Conservation (phyloP, 2,113 vertebrate species). For the Trochalopteron elliotii region DNA sequence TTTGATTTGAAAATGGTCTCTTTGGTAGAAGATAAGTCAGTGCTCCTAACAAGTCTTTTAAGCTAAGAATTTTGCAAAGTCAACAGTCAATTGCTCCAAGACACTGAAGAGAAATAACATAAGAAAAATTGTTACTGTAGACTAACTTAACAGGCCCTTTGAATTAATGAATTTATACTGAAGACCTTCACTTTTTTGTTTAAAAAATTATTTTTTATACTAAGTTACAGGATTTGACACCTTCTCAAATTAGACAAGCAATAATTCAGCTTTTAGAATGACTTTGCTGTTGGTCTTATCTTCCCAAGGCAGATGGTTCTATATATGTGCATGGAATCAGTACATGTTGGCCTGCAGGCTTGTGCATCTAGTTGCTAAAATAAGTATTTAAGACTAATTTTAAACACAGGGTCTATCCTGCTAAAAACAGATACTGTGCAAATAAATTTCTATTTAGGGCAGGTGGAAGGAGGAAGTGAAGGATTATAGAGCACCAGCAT, state of each 20-base stretch:
- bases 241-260: neutral
- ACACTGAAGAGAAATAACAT: neutral
- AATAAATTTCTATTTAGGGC: neutral
- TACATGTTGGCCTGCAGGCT: neutral
- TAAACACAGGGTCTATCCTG: neutral
- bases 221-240: neutral
- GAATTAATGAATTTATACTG: neutral
- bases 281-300: neutral
- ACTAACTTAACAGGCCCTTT: neutral
- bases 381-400: neutral
- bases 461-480: neutral
- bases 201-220: neutral
- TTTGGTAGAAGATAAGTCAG: neutral
- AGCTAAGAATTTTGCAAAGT: neutral
- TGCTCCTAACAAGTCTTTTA: neutral
- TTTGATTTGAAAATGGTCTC: neutral
- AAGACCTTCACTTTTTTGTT: neutral
- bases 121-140: neutral
- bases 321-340: neutral
- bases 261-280: neutral
- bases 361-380: neutral
- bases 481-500: neutral
- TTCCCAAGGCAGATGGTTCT: neutral
- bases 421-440: neutral
- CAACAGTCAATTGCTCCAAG: neutral